Conservation (phyloP, 2,797 vertebrate species). For the Molossus molossus region DNA sequence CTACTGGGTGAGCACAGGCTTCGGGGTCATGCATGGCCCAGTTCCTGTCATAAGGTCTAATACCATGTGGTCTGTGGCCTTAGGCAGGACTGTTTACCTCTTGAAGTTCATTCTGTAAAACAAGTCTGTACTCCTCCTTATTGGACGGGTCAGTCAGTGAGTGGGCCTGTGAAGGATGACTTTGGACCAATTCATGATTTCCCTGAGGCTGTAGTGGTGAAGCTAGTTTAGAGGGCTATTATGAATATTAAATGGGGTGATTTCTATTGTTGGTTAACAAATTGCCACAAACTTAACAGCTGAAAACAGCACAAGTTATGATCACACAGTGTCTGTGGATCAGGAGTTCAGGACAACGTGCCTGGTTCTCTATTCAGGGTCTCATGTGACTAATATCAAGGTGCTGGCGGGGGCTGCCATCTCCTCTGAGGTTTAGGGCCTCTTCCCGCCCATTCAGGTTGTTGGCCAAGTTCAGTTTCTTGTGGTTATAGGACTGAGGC, state of each 20-base stretch:
- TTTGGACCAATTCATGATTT: slow-evolving; percentile 6
- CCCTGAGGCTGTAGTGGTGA: not conserved
- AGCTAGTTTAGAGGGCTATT: not conserved
- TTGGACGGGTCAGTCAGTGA: not conserved
- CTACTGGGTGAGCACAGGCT: slow-evolving; percentile 1
- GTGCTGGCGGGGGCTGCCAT: not conserved
- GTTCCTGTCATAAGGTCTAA: not conserved
- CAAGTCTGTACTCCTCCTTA: not conserved
- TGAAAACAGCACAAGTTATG: not conserved
- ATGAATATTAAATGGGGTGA: not conserved
- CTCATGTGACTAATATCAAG: not conserved
- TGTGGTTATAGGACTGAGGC: not conserved
- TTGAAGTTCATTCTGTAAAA: slow-evolving; percentile 6
- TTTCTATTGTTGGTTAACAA: slow-evolving; percentile 6
- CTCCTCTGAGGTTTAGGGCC: not conserved
- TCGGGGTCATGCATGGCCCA: not conserved
- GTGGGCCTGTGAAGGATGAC: not conserved
- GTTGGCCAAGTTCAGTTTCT: not conserved
- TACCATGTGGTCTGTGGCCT: not conserved
- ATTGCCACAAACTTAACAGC: not conserved
- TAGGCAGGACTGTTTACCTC: slow-evolving; percentile 35
- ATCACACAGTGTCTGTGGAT: not conserved
- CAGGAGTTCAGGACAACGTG: not conserved
- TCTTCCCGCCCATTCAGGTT: not conserved
- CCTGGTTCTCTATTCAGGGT: not conserved